Base-by-base conservation (phyloP, 1,140 invertebrate species). In the Cherax quadricarinatus region DNA sequence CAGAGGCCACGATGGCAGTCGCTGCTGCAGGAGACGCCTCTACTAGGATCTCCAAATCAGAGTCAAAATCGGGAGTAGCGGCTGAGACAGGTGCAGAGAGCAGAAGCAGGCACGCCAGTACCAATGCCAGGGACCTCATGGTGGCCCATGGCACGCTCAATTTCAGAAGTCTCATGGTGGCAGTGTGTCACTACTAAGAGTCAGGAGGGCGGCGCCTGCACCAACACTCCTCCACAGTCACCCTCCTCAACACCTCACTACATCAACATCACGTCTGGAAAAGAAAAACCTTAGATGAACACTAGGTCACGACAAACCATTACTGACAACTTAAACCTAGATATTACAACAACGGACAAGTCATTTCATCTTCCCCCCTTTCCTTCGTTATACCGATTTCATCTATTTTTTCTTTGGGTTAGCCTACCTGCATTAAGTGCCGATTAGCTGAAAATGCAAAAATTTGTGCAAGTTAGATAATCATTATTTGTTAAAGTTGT, bases 221-320 rank as follows among this genome's bases (percentile, higher is more conserved):
- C 21, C 73, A 73, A 62, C 41, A 73, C 49, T 70, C 49, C 57
- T n/a, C 49, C 66, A 75, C 49, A 60, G 41, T 41, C 53, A 30
- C 62, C 88, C 62, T 62, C 88, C 51, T 21, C 49, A 73, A 51
- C 60, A 51, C 81, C 87, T 66, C 87, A 81, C 81, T 18, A 82
- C 88, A 82, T 18, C 80, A 66, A 82, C 88, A 89, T 89, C 88
- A 89, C 88, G 88, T 66, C 81, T 82, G 81, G 12, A 73, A 83
- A 60, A 53, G 48, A 75, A 83, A 24, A 24, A 88, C 60, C 82
- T 24, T 30, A n/a, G 75, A 18, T 78, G 49, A 48, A 6, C 30
- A 48, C 14, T 41, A 21, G 3, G 14, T 86, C 30, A 48, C 9
- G 30, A 41, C 30, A 41, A 41, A 41, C 30, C 0, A 41, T 41